These are phyloP conservation scores for Leucoraja erinaceus DNA, from an alignment of 2,113 vertebrate species.

Conservation along the genomic window DNA sequence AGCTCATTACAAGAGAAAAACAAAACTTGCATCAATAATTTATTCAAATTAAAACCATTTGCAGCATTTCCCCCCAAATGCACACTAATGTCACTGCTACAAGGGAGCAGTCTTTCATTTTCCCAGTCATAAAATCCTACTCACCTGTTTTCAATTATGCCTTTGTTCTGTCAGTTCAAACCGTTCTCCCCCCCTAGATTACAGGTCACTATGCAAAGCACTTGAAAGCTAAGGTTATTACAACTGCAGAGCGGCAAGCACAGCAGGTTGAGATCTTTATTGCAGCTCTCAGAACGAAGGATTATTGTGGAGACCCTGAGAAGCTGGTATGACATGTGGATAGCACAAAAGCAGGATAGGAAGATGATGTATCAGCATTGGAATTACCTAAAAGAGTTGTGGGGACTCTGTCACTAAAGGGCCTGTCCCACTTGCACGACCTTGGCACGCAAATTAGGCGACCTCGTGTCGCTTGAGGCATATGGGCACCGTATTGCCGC, in stretches of 20 bases:
- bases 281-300: neutral
- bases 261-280: neutral
- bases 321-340: neutral
- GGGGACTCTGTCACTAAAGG: no score
- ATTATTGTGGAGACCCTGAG: neutral
- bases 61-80: neutral
- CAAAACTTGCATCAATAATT: constrained; percentile 8
- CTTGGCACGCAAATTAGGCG: no score
- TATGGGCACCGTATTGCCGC: no score
- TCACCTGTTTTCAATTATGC: neutral
- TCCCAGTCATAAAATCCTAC: neutral
- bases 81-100: neutral
- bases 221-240: neutral
- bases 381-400: no score
- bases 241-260: neutral
- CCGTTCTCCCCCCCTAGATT: neutral
- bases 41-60: neutral
- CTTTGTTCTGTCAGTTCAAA: constrained; percentile 15
- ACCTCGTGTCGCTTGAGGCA: no score
- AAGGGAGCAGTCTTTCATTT: neutral
- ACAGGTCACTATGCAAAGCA: neutral
- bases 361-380: neutral
- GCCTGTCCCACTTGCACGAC: no score
- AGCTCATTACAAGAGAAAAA: neutral
- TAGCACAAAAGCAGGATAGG: neutral